Evolutionary conservation across 2,797 vertebrate species (phyloP), one percentile per base, ranked within the genome.

Genomic region (Hybognathus amarus): DNA sequence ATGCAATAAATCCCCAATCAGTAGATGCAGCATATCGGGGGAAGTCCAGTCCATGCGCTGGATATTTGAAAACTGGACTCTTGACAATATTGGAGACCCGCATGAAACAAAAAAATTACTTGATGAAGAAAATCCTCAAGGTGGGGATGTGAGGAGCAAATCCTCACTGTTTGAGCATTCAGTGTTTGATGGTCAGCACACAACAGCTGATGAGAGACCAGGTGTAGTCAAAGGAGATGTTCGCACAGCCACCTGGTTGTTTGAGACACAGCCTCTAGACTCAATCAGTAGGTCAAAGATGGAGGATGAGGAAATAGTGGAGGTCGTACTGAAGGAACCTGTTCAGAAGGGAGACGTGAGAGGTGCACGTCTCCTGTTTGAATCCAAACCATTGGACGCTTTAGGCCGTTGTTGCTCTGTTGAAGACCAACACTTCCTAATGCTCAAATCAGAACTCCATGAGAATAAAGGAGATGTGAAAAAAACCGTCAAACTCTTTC

Each of bases 1-100:
- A 94, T 52, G 94, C 93, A 24, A 91, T 92, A 79, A 88, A 73
- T 63, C 86, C 91, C 22, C 89, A 94, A 40, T 79, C 94, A 95
- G 83, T 94, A 96, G 90, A 90, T 91, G 1, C 92, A 91, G 71
- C 95, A 94, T 9, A 88, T 94, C 83, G 93, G 96, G 95, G 2
- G 96, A 97, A 78, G 95, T 97, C 24, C 95, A 96, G 83, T 97
- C 96, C 61, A 94, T 94, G 92, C 94, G 95, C 77, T 96, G 95
- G 95, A 94, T 97, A 92, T 97, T 97, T 78, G 96, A 97, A 89
- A 97, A 96, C 86, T 95, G 97, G 87, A 95, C 95, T 2, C 91
- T 97, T 1, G 91, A 97, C 89, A 87, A 94, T 0, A 96, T 97
- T 83, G 96, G 96, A 90, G 95, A 94, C 47, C 95, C 30, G 91